Evolutionary conservation across 37 sponge, comb jelly and placozoan species (phyloP).

Genomic region (Axinella damicornis): DNA sequence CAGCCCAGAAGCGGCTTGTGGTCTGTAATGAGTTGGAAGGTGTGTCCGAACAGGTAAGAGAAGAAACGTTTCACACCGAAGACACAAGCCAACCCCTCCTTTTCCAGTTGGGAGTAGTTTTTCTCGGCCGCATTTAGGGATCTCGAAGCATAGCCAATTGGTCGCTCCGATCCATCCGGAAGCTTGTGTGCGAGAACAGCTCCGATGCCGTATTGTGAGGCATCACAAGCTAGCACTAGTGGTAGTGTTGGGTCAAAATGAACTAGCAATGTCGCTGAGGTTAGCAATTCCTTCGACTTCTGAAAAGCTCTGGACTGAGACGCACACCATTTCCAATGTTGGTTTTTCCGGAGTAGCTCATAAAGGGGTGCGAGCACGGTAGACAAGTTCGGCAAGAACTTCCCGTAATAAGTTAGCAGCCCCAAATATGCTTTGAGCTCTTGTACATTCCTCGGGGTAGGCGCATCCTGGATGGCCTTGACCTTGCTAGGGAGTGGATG

Average conservation of each 20-base stretch:
- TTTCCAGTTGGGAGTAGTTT: constrained; percentile 24
- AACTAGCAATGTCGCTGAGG: constrained; percentile 6
- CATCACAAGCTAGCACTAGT: constrained; percentile 53
- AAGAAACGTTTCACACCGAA: constrained; percentile 23
- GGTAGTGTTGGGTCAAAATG: constrained; percentile 42
- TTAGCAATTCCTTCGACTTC: constrained; percentile 37
- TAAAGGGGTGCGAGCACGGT: constrained; percentile 44
- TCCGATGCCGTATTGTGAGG: constrained; percentile 44
- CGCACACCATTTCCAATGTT: constrained; percentile 25
- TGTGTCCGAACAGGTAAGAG: constrained; percentile 9
- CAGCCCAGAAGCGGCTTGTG: constrained; percentile 26
- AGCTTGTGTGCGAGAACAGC: constrained; percentile 51
- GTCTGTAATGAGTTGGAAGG: constrained; percentile 5
- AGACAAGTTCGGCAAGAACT: constrained; percentile 44
- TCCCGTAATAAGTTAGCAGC: constrained; percentile 37
- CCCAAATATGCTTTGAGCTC: constrained; percentile 42
- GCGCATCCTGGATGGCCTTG: constrained; percentile 21
- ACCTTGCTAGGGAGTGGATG: constrained; percentile 17
- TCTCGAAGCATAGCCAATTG: constrained; percentile 45
- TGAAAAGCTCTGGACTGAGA: constrained; percentile 49
- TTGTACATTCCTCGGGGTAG: constrained; percentile 16
- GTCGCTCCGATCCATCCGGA: constrained; percentile 25
- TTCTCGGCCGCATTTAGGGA: constrained; percentile 27
- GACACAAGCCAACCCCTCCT: constrained; percentile 22
- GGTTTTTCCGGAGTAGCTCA: constrained; percentile 10